Base-by-base conservation (phyloP, 92 coral and sea anemone species). In the Epizoanthus fatuus region DNA sequence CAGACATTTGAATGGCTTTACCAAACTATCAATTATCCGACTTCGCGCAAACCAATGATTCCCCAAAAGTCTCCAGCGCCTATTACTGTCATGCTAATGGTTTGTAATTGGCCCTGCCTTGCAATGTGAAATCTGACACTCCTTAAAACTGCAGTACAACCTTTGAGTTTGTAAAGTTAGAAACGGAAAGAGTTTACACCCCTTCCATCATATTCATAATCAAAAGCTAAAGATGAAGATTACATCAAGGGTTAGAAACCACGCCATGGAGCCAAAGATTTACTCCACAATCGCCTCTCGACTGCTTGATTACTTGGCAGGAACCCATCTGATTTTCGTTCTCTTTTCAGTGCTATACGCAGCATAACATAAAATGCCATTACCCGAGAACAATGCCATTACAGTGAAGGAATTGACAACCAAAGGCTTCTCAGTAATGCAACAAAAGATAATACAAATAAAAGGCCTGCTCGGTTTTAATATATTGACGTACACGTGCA, bases 201-300 rank as follows among this genome's bases (percentile, higher is more conserved):
- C 69, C 40, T 22, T 59, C 53, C 12, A 49, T 49, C 65, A 60
- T 3, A 75, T 32, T 37, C 53, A 14, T 54, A 77, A 60, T 77
- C 69, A 60, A 81, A 81, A 66, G 87, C 91, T 29, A 90, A 81
- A 86, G 59, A 79, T 12, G 76, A 72, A 58, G 69, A 69, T 67
- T 72, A 60, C 87, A 90, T 86, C 93, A 86, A 81, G 90, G 91
- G 71, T 90, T 90, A 90, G 47, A 90, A 86, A 75, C 93, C 93
- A 90, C 91, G 66, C 91, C 93, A 86, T 81, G 87, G 85, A 67
- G 68, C 93, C 91, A 81, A 81, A 79, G 68, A 11, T 44, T 62
- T 77, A 37, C 39, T 77, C 58, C 37, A 54, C 58, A 62, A 62
- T 77, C 70, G 47, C 5, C 52, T 77, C 63, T 77, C 17, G 82